These are phyloP conservation scores for Metalampra italica DNA, from an alignment of 2,888 invertebrate genomes.

Conservation along the genomic window DNA sequence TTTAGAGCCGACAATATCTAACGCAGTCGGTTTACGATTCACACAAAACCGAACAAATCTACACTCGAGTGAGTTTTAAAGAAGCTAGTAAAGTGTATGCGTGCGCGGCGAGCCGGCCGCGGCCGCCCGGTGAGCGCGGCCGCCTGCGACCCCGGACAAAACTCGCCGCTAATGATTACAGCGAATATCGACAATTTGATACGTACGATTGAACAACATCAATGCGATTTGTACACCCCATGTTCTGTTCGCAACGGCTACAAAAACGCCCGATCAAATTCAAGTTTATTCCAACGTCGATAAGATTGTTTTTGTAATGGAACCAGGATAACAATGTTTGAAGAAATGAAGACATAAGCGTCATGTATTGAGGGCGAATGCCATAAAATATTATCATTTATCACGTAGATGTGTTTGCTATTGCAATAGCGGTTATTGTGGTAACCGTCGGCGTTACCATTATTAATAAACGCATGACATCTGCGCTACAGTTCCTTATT, in stretches of 20 bases:
- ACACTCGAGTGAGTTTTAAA: slow-evolving; percentile 53
- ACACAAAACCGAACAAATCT: slow-evolving; percentile 37
- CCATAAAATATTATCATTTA: slow-evolving; percentile 75
- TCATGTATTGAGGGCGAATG: slow-evolving; percentile 62
- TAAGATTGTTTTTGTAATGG: slow-evolving; percentile 21
- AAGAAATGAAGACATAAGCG: slow-evolving; percentile 65
- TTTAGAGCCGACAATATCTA: slow-evolving; percentile 30
- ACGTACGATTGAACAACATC: slow-evolving; percentile 72
- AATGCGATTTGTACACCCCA: slow-evolving; percentile 66
- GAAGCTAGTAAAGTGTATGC: slow-evolving; percentile 21
- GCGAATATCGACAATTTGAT: slow-evolving; percentile 73
- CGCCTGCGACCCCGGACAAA: slow-evolving; percentile 37
- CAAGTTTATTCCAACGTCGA: not conserved
- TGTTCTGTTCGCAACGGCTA: slow-evolving; percentile 37
- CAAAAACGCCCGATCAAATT: slow-evolving; percentile 14
- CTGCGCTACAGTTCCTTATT: slow-evolving; percentile 55
- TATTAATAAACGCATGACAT: slow-evolving; percentile 68
- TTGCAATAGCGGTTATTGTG: slow-evolving; percentile 66
- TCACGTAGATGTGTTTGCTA: slow-evolving; percentile 70
- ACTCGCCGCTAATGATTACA: slow-evolving; percentile 58
- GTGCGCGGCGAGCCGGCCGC: too few species aligned
- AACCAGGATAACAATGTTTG: slow-evolving; percentile 29
- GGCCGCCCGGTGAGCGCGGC: slow-evolving; percentile 38
- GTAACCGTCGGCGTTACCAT: slow-evolving; percentile 70
- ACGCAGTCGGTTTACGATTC: slow-evolving; percentile 29